phyloP scores from a whole-genome alignment of 1,140 invertebrate genomes.

The Bombus pascuorum region DNA sequence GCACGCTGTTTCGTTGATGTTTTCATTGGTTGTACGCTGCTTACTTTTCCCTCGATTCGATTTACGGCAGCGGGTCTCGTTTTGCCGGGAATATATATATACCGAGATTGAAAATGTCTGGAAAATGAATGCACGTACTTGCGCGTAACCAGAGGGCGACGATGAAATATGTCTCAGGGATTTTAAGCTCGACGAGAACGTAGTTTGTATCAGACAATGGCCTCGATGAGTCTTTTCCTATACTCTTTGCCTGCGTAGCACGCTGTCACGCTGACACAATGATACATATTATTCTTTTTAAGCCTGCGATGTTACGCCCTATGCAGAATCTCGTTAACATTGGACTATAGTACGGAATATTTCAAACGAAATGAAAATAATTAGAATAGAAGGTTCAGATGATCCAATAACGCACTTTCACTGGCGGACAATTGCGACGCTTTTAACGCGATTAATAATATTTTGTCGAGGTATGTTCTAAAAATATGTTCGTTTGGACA shows the following conservation, averaged over 20 bases:
- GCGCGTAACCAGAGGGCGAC: not conserved
- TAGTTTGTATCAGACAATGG: not conserved
- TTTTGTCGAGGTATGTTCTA: no score
- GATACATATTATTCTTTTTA: not conserved
- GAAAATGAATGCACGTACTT: not conserved
- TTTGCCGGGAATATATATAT: not conserved
- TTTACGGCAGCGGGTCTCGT: slow-evolving; percentile 8
- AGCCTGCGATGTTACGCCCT: not conserved
- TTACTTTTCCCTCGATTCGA: slow-evolving; percentile 30
- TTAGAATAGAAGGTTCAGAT: not conserved
- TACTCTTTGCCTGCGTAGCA: not conserved
- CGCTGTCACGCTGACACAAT: not conserved
- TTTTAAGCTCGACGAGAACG: not conserved
- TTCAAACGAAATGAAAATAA: not conserved
- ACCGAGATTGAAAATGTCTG: slow-evolving; percentile 7
- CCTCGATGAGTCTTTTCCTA: not conserved
- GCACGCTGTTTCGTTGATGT: not conserved
- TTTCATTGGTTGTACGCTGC: slow-evolving; percentile 10
- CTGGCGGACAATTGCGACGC: no score
- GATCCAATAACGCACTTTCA: not conserved
- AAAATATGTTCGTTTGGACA: no score
- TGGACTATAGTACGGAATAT: not conserved
- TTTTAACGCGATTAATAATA: no score
- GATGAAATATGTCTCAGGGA: not conserved
- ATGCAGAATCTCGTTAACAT: not conserved